Base-by-base conservation (phyloP, 2,888 invertebrate genomes). In the Epistrophella euchroma region DNA sequence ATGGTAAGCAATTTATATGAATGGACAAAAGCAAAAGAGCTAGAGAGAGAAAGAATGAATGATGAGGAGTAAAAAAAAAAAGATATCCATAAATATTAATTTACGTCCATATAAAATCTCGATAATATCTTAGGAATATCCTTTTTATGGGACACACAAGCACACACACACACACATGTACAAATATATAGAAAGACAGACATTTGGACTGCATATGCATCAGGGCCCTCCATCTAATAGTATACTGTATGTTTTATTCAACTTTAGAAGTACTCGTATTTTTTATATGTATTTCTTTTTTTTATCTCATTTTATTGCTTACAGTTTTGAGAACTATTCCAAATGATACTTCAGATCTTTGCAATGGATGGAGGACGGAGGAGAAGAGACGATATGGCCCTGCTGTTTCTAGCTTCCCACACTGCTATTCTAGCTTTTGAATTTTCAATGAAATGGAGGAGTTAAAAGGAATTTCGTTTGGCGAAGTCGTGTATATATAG, bases 61-160 rank as follows among this genome's bases (percentile, higher is more conserved):
- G 37, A 68, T 68, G 43, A 55, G 22, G 28, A 52, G 43, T 4
- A 73, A 22, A 37, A 56, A 32, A 28, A 25, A 32, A 56, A 32
- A 37, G 22, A 62, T 78, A 78, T 83, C 83, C 78, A 83, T 83
- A 83, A 83, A 83, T 83, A 83, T 83, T 83, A 83, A 83, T 83
- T 83, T 78, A 83, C 78, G 83, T 83, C 83, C 83, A 83, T 83
- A 83, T 74, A 83, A 83, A 83, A 83, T 83, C 83, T 83, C 83
- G 83, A 78, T 83, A 83, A 83, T 83, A 83, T 83, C 83, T 78
- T 78, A 83, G 78, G 82, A 83, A 83, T 83, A 83, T 83, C 83
- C 83, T 78, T 83, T 78, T 83, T 78, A 83, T 83, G 78, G 83
- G 83, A 78, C 83, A 83, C 62, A 77, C 40, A 60, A 32, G 50